These are phyloP conservation scores for Tetragnatha versicolor DNA, from an alignment of 1,140 invertebrate genomes.

Conservation along the genomic window DNA sequence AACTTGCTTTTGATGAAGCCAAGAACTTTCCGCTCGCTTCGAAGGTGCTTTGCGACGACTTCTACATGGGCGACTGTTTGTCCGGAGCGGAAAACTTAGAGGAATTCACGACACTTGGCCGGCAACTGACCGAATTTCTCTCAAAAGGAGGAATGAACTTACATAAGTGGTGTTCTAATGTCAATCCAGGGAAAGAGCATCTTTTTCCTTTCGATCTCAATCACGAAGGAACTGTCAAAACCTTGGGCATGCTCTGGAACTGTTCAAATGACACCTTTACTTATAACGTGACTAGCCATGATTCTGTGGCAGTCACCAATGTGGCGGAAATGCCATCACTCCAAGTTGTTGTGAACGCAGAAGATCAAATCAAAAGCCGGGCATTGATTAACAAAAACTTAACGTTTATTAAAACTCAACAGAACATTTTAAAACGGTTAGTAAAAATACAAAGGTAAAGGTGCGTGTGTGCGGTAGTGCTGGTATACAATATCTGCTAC, in stretches of 20 bases:
- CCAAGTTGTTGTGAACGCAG: too few relatives aligned
- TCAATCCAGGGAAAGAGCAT: too few relatives aligned
- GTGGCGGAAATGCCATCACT: too few relatives aligned
- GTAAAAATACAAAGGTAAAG: too few relatives aligned
- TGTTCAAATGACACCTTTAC: not conserved
- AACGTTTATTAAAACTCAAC: too few relatives aligned
- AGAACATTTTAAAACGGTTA: too few relatives aligned
- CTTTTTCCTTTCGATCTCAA: not conserved
- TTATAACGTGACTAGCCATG: not conserved
- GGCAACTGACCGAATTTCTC: slow-evolving; percentile 59
- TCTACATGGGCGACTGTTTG: slow-evolving; percentile 64
- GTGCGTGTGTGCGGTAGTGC: too few relatives aligned
- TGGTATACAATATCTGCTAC: too few relatives aligned
- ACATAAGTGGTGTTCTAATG: slow-evolving; percentile 64
- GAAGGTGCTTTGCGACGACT: slow-evolving; percentile 52
- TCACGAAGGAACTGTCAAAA: not conserved
- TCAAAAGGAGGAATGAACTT: slow-evolving; percentile 61
- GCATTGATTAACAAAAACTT: too few relatives aligned
- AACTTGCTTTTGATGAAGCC: slow-evolving; percentile 59
- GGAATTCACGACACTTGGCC: slow-evolving; percentile 56
- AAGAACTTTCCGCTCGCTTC: slow-evolving; percentile 55
- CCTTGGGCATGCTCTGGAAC: not conserved
- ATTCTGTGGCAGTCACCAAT: too few relatives aligned
- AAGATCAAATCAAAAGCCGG: too few relatives aligned
- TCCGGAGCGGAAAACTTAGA: slow-evolving; percentile 58